A percentile compares a stretch with the other conserved stretches of the same genome.
Evolutionary conservation across 2,797 vertebrate genomes (phyloP).

Genomic region (Zenarchopterus dispar): DNA sequence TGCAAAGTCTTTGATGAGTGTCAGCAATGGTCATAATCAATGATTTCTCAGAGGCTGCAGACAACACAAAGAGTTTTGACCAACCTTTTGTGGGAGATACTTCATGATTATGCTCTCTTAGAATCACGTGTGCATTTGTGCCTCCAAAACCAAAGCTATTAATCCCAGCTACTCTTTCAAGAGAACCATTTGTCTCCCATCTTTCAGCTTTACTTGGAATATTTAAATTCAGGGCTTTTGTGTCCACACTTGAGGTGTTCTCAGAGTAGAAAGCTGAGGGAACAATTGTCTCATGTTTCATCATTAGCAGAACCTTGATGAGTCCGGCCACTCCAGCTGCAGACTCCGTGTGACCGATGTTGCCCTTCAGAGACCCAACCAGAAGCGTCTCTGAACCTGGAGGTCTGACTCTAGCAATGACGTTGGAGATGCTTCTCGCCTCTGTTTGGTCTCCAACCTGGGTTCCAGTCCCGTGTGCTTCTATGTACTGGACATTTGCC

Average conservation of each 20-base stretch:
- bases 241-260: constrained; percentile 77
- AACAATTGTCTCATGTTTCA: constrained; percentile 87
- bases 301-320: constrained; percentile 92
- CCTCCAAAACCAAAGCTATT: constrained; percentile 92
- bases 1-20: constrained; percentile 74
- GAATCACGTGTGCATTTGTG: constrained; percentile 87
- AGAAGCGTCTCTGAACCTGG: constrained; percentile 58
- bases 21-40: constrained; percentile 74
- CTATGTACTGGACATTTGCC: constrained; percentile 81
- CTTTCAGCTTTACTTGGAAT: constrained; percentile 77
- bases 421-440: constrained; percentile 80
- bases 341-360: constrained; percentile 89
- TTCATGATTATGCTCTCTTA: constrained; percentile 79
- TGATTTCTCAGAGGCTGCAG: constrained; percentile 84
- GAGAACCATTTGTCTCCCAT: constrained; percentile 72
- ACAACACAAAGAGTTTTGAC: constrained; percentile 81
- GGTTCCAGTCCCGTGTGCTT: constrained; percentile 88
- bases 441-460: constrained; percentile 83
- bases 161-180: constrained; percentile 82
- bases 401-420: constrained; percentile 76
- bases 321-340: constrained; percentile 88
- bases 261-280: constrained; percentile 86
- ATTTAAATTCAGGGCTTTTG: constrained; percentile 79
- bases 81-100: constrained; percentile 40
- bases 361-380: constrained; percentile 87